These are phyloP conservation scores for Chirona hameri DNA, from an alignment of 2,888 invertebrate genomes.

Conservation along the genomic window DNA sequence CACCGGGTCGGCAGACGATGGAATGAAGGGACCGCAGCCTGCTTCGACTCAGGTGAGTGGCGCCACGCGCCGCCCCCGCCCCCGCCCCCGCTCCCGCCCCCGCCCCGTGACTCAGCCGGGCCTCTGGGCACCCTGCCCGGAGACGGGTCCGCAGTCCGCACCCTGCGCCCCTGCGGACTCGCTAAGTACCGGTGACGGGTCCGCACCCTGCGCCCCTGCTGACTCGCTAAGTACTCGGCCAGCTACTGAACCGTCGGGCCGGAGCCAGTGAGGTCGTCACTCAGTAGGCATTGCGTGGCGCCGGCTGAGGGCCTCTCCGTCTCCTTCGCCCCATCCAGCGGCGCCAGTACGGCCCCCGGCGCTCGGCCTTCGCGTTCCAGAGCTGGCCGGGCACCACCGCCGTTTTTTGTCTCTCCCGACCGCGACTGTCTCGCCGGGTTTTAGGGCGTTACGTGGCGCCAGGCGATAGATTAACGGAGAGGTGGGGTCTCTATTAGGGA, in stretches of 20 bases:
- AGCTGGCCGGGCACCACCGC: not conserved
- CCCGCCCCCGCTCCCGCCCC: not conserved
- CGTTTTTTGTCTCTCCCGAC: not conserved
- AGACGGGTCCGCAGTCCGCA: not conserved
- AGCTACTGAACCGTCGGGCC: not conserved
- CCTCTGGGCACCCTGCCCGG: not conserved
- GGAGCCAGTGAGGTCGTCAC: not conserved
- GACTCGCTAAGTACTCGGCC: not conserved
- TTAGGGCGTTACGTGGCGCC: too few relatives aligned
- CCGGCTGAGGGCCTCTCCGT: not conserved
- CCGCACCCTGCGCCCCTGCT: not conserved
- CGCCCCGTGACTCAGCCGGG: not conserved
- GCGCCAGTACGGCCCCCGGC: too few relatives aligned
- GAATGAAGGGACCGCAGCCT: conserved; percentile 22
- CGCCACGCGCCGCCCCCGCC: not conserved
- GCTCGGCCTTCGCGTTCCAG: not conserved
- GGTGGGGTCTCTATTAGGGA: too few relatives aligned
- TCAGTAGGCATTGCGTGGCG: not conserved
- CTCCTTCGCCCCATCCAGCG: too few relatives aligned
- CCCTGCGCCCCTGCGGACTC: not conserved
- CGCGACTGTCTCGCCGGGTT: too few relatives aligned
- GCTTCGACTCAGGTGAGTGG: conserved; percentile 6
- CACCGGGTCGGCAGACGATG: conserved; percentile 22
- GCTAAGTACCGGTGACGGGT: not conserved
- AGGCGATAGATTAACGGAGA: too few relatives aligned